Conservation (phyloP, 1,140 invertebrate genomes). For the Periplaneta americana region DNA sequence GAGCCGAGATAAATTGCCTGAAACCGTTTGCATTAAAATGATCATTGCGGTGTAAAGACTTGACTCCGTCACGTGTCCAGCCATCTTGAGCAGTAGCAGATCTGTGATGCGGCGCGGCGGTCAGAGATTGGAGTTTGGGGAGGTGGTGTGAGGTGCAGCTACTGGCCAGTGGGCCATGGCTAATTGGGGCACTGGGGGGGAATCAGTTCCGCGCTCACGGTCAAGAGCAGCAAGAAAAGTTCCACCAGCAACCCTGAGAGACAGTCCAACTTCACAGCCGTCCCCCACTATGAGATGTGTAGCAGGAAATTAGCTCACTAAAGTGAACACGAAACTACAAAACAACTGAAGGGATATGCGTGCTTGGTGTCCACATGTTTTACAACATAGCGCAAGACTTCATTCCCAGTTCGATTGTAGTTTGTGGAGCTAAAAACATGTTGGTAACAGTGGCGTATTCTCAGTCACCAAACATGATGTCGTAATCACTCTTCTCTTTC, state of each 20-base stretch:
- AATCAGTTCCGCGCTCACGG: background rate
- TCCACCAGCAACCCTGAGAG: background rate
- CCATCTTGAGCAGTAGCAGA: background rate
- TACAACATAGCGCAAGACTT: background rate
- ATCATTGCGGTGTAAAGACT: background rate
- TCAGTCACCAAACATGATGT: background rate
- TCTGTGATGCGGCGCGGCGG: background rate
- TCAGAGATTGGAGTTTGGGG: too few species aligned
- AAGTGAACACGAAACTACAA: background rate
- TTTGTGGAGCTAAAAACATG: background rate
- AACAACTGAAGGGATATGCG: background rate
- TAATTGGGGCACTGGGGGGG: background rate
- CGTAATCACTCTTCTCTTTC: too few species aligned
- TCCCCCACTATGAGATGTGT: background rate
- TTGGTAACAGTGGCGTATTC: background rate
- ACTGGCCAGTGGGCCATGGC: background rate
- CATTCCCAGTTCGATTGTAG: background rate
- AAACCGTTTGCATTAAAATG: too few species aligned
- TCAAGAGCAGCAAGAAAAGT: background rate
- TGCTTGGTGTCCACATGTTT: background rate
- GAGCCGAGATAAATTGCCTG: too few species aligned
- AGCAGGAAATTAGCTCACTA: background rate
- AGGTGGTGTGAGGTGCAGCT: too few species aligned
- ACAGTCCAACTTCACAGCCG: too few species aligned
- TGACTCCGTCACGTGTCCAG: background rate